Conservation (phyloP, 2,797 vertebrate species). For the Pteronotus mesoamericanus region DNA sequence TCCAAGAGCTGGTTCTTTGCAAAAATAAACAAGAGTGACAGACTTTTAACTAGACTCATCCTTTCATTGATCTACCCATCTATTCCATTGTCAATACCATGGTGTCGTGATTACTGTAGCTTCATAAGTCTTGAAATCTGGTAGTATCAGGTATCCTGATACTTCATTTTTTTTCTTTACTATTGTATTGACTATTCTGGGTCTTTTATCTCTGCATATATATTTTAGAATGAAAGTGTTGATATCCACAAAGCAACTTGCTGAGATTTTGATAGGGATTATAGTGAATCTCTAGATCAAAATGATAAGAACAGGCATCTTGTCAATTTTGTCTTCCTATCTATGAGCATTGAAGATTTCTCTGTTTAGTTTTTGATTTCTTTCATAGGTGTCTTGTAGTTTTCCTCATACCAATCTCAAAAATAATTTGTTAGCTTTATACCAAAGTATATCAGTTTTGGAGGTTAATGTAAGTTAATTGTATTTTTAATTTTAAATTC, state of each 20-base stretch:
- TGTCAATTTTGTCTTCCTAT: not conserved
- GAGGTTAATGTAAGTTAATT: not conserved
- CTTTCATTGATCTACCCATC: not conserved
- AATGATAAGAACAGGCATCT: not conserved
- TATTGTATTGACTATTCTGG: too few relatives aligned
- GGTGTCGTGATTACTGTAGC: not conserved
- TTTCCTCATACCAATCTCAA: not conserved
- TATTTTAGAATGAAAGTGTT: too few relatives aligned
- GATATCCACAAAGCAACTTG: too few relatives aligned
- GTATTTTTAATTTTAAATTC: not conserved
- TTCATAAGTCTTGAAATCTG: not conserved
- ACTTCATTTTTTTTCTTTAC: not conserved
- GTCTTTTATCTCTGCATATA: too few relatives aligned
- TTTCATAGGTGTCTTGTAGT: not conserved
- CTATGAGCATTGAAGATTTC: not conserved
- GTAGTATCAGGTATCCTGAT: too few relatives aligned
- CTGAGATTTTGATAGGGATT: too few relatives aligned
- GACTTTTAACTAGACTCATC: too few relatives aligned
- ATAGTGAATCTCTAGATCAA: not conserved
- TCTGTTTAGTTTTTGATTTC: not conserved
- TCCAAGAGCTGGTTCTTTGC: too few relatives aligned
- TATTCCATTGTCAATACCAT: not conserved
- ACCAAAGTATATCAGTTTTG: not conserved
- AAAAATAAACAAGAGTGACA: too few relatives aligned
- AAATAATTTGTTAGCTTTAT: not conserved